A percentile compares a stretch with the other conserved stretches of the same genome.
phyloP scores from a whole-genome alignment of 2,888 invertebrate species.

The Dimorphilus gyrociliatus region DNA sequence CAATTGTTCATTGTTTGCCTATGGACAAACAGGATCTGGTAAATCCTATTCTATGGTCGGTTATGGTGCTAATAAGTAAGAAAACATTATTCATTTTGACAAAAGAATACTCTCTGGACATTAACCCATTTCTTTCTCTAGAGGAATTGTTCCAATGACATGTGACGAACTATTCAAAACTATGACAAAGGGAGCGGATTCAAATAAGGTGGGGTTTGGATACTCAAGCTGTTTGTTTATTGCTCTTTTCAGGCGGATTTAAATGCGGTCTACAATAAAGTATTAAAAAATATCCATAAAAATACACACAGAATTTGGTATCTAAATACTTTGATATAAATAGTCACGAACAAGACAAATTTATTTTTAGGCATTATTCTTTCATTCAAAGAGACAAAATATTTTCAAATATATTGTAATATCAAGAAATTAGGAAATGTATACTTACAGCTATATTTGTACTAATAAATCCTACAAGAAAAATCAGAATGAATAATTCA shows the following conservation, averaged over 20 bases:
- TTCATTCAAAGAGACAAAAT: too few species aligned
- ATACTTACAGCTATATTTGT: too few species aligned
- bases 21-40: conserved; percentile 39
- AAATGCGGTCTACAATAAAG: too few species aligned
- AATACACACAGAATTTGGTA: too few species aligned
- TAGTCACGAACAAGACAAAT: not conserved
- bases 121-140: too few species aligned
- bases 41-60: conserved; percentile 39
- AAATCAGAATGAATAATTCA: too few species aligned
- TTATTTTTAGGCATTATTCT: not conserved
- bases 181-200: conserved; percentile 21
- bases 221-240: not conserved
- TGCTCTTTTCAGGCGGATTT: too few species aligned
- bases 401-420: too few species aligned
- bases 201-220: conserved; percentile 17
- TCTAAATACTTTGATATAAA: too few species aligned
- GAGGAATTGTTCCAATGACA: conserved; percentile 38
- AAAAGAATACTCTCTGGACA: not conserved
- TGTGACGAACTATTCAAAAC: conserved; percentile 37
- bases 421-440: too few species aligned
- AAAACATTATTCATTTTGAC: not conserved
- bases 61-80: conserved; percentile 31
- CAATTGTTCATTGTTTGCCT: conserved; percentile 38
- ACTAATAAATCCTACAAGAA: too few species aligned
- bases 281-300: too few species aligned